Evolutionary conservation across 2,888 invertebrate species (phyloP), one percentile per base, ranked within the genome.

Genomic region (Limnephilus lunatus): DNA sequence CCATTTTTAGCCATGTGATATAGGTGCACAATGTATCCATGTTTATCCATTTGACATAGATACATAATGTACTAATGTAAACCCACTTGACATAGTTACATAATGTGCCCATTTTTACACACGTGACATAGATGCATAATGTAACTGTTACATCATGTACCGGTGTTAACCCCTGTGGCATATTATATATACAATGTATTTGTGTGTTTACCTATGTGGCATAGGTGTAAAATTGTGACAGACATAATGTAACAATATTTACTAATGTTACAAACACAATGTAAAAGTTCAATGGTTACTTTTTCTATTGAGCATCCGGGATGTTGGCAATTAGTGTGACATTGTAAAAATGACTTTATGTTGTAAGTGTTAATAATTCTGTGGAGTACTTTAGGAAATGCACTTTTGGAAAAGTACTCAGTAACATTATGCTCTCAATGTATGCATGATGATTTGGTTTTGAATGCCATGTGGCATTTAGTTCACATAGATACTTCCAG

Each of bases 321-420:
- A 90, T 90, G 53, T 81, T 83, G 68, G 31, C 25, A 85, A 83
- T 68, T 85, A 85, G 80, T 91, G 81, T 91, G 80, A 92, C 91
- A 81, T 88, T 92, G 91, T 92, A 90, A 90, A 92, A 92, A 92
- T 83, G 53, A 91, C 87, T 92, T 92, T 90, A 35, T 32, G 83
- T 86, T 86, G 86, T 86, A 86, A 53, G 39, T 91, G 91, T 91
- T 68, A n/a, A 81, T 31, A 44, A 68, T 30, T 86, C 48, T 44
- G 44, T 86, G 48, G 30, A 86, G 30, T 35, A 86, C 48, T 39
- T 30, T 68, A 68, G 44, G 86, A 44, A 44, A 86, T 39, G 86
- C 86, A 86, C 86, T 35, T 68, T 68, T 83, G 83, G 35, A 83
- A 83, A 83, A 35, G 86, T 86, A 39, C 44, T 25, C 68, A 9